Percentiles rank a stretch among this genome's conserved stretches.
phyloP scores from a whole-genome alignment of 2,888 invertebrate genomes.

The Clepsis dumicolana region DNA sequence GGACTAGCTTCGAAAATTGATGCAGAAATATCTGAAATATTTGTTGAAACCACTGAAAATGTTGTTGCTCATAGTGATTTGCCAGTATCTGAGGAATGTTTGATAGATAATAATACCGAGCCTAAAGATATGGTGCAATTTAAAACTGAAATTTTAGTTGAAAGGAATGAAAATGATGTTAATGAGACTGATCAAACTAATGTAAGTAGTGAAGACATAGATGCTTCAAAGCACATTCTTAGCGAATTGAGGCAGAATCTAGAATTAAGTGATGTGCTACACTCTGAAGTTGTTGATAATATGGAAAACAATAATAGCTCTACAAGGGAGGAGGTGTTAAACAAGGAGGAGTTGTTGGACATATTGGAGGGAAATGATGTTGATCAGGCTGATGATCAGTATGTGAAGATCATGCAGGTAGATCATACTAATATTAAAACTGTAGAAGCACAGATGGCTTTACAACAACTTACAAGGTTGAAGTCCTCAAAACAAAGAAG shows the following conservation, averaged over 20 bases:
- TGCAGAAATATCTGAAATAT: constrained; percentile 37
- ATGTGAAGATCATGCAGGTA: constrained; percentile 48
- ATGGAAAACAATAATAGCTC: constrained; percentile 73
- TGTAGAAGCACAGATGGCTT: constrained; percentile 69
- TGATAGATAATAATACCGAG: constrained; percentile 49
- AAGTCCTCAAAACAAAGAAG: constrained; percentile 26
- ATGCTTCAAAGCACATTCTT: constrained; percentile 64
- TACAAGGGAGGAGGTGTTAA: constrained; percentile 73
- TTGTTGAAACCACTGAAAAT: constrained; percentile 43
- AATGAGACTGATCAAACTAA: constrained; percentile 53
- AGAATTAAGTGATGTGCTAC: constrained; percentile 75
- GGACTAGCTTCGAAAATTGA: constrained; percentile 20
- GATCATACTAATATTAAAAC: constrained; percentile 52
- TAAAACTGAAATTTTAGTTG: constrained; percentile 77
- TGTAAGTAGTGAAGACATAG: constrained; percentile 47
- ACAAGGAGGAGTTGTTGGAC: constrained; percentile 79
- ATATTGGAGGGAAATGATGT: constrained; percentile 79
- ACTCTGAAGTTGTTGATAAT: constrained; percentile 67
- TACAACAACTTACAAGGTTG: constrained; percentile 69
- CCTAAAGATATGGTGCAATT: constrained; percentile 63
- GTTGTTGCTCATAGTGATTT: constrained; percentile 44
- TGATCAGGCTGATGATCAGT: constrained; percentile 52
- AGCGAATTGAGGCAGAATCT: constrained; percentile 73
- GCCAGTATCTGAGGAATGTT: constrained; percentile 46
- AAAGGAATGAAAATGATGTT: constrained; percentile 60